Conservation (phyloP, 2,797 vertebrate genomes). For the Syngnathus acus region DNA sequence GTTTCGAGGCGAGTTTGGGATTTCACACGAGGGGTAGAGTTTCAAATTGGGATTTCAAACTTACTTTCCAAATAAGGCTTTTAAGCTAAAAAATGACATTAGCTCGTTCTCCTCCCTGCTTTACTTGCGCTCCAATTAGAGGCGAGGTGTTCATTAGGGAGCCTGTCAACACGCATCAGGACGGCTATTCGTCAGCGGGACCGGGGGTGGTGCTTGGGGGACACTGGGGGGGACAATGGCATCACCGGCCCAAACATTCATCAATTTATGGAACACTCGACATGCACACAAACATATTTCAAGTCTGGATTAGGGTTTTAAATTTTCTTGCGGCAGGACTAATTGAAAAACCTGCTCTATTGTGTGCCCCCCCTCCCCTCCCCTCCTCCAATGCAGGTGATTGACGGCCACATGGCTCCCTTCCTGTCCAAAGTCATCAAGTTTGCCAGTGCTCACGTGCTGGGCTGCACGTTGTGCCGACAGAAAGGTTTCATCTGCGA, state of each 20-base stretch:
- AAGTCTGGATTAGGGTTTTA: too few relatives aligned
- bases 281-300: too few relatives aligned
- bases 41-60: background rate
- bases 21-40: background rate
- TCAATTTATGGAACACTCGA: background rate
- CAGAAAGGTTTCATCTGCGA: constrained; percentile 99
- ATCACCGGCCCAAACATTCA: constrained; percentile 2
- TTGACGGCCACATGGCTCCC: constrained; percentile 93
- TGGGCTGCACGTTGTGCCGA: constrained; percentile 93
- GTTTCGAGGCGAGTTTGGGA: background rate
- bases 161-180: constrained; percentile 63
- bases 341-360: too few relatives aligned
- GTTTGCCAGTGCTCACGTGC: constrained; percentile 93
- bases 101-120: background rate
- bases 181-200: constrained; percentile 50
- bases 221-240: background rate
- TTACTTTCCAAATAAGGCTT: too few relatives aligned
- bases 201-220: constrained; percentile 37
- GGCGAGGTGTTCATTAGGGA: background rate
- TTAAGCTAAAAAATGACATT: too few relatives aligned
- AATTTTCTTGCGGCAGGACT: too few relatives aligned
- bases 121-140: constrained; percentile 1
- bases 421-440: constrained; percentile 97
- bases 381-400: constrained; percentile 70
- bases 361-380: background rate